Percentiles rank a stretch among this genome's conserved stretches.
Evolutionary conservation across 1,140 invertebrate genomes (phyloP).

Genomic region (Drosophila nannoptera): DNA sequence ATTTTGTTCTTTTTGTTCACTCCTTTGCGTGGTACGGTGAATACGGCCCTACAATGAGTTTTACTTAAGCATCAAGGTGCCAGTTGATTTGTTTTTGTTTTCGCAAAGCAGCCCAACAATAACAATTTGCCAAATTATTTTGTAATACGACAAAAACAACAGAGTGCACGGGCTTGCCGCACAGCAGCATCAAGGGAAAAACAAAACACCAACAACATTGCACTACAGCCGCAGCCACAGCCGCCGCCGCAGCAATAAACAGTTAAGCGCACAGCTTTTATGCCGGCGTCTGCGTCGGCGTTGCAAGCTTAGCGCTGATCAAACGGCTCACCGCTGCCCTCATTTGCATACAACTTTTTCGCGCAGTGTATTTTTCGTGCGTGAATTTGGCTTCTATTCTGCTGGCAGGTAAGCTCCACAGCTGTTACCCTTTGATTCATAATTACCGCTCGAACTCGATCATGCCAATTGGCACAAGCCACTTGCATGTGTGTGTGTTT

Average conservation of each 20-base stretch:
- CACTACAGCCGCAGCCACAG: no score
- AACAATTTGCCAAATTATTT: slow-evolving; percentile 38
- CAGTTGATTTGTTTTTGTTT: background rate
- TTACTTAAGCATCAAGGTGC: background rate
- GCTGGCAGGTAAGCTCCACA: slow-evolving; percentile 13
- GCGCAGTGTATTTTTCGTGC: slow-evolving; percentile 1
- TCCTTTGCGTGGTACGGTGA: slow-evolving; percentile 2
- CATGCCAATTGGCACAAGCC: background rate
- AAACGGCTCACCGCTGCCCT: background rate
- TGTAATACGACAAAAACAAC: slow-evolving; percentile 12
- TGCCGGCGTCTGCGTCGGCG: slow-evolving; percentile 33
- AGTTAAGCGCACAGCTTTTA: slow-evolving; percentile 41
- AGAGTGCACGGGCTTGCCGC: background rate
- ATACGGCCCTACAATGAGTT: background rate
- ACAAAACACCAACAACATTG: slow-evolving; percentile 15
- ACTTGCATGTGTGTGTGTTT: background rate
- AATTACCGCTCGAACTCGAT: background rate
- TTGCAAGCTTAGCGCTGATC: slow-evolving; percentile 12
- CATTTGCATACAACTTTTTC: background rate
- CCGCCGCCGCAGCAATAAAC: background rate
- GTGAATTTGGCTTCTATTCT: slow-evolving; percentile 3
- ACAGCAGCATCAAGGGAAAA: background rate
- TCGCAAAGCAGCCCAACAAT: slow-evolving; percentile 2
- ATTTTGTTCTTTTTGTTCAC: background rate
- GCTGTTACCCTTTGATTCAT: background rate